Evolutionary conservation across 2,113 vertebrate genomes (phyloP), one percentile per base, ranked within the genome.

Genomic region (Ammospiza caudacuta): DNA sequence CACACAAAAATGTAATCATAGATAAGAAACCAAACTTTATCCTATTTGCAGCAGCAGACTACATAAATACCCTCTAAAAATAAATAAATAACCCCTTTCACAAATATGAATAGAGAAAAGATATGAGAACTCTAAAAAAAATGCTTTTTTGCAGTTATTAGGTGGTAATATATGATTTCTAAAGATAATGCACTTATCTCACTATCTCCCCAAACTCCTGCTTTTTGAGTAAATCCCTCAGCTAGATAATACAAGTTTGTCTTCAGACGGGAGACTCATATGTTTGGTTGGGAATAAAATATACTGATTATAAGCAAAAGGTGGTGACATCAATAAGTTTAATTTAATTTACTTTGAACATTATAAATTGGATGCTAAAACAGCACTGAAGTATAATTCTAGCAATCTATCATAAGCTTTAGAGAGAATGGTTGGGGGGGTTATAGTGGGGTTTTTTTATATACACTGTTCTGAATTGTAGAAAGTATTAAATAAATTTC

Each of bases 311-410:
- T 85, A 12, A 89, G 51, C 29, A 89, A 49, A 77, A 79, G 23
- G 9, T 85, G 43, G 70, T 83, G 63, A 90, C 16, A 94, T 28
- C 5, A 92, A 72, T 83, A 73, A 35, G 5, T 43, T 18, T 84
- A 89, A 79, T 76, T 96, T 12, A 6, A 86, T 94, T 94, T 89
- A 92, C 51, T 83, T 84, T 94, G 68, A 90, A 80, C 12, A 70
- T 57, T 70, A 59, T 51, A 91, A 95, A 74, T 59, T 21, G 55
- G 44, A 37, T 84, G 31, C 62, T 79, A 89, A 51, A 59, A 76
- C 11, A 69, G 63, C 77, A 35, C 27, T 92, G 54, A 83, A 35
- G 33, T 88, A 92, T 47, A 69, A 86, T 84, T 91, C 13, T 81
- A 82, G 18, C 19, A 31, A 70, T 83, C 54, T 83, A 19, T 80